Conservation (phyloP, 2,888 invertebrate species). For the Drosophila demipolita region DNA sequence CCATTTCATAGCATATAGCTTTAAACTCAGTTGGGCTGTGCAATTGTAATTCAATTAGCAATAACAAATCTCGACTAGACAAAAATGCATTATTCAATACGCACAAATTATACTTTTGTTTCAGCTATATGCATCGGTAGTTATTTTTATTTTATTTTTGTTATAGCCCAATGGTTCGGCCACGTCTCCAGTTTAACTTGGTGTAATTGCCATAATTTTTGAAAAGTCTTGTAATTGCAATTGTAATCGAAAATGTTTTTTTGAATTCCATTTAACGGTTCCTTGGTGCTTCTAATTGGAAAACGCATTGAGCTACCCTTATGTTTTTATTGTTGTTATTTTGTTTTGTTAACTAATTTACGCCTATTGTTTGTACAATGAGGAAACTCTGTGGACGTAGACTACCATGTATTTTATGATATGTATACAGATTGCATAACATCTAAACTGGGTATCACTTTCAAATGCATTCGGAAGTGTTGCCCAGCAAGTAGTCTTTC, state of each 20-base stretch:
- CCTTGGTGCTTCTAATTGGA: constrained; percentile 57
- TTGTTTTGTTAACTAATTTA: constrained; percentile 21
- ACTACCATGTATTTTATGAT: constrained; percentile 16
- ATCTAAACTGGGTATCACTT: constrained; percentile 4
- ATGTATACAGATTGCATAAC: constrained; percentile 29
- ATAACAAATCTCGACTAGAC: constrained; percentile 44
- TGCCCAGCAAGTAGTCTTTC: background rate
- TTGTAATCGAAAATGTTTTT: constrained; percentile 41
- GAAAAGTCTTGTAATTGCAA: constrained; percentile 47
- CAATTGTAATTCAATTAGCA: constrained; percentile 62
- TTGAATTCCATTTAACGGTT: constrained; percentile 52
- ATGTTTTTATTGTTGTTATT: background rate
- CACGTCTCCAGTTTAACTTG: constrained; percentile 24
- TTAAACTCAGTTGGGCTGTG: background rate
- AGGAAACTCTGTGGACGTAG: constrained; percentile 43
- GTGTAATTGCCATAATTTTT: constrained; percentile 56
- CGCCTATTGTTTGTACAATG: constrained; percentile 36
- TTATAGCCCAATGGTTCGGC: constrained; percentile 16
- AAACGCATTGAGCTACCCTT: constrained; percentile 15
- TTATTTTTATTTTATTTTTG: constrained; percentile 21
- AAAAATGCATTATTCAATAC: constrained; percentile 72
- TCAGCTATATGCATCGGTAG: constrained; percentile 64
- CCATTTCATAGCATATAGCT: background rate
- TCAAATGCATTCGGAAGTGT: constrained; percentile 20
- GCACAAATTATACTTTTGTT: constrained; percentile 28